Evolutionary conservation across 1,140 invertebrate species (phyloP), one percentile per base, ranked within the genome.

Genomic region (Odontomachus brunneus): DNA sequence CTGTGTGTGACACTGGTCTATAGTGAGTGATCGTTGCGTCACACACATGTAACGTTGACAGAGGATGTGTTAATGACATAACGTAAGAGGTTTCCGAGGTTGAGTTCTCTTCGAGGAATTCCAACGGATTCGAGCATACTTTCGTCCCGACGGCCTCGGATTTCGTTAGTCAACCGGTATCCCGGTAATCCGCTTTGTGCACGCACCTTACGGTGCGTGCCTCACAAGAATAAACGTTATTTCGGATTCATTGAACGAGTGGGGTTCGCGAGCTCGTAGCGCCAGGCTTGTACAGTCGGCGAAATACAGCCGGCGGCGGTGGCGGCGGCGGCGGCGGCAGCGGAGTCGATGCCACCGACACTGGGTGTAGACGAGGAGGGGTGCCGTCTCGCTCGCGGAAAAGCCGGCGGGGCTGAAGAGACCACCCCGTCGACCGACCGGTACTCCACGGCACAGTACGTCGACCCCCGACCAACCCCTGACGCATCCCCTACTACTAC

Each of bases 381-480:
- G 26, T n/a, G 38, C 51, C 73, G 71, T 83, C 69, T 86, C 82
- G 59, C 74, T 69, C 85, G 73, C 83, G 72, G 86, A 85, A 88
- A 73, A 88, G 51, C 74, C 59, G 85, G 65, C 84, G 73, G 82
- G 88, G 82, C 76, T 86, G 75, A 44, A 44, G 65, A 85, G 84
- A 75, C 73, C 74, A 81, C 74, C 82, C 49, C 57, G 49, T 24
- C 78, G 38, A 49, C 75, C 82, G 53, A 49, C 74, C 80, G 69
- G 69, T 72, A 62, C 81, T 69, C 78, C 72, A 49, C 78, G 72
- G 75, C 81, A 83, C 88, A 86, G 86, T 89, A 88, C 86, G 78
- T 84, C 89, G 82, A 76, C 89, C 66, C 90, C 84, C 86, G 62
- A 65, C 63, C 82, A 66, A 66, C 71, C 87, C 88, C 85, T 87